These are phyloP conservation scores for Varanus komodoensis DNA, from an alignment of 2,113 vertebrate genomes.

Conservation along the genomic window DNA sequence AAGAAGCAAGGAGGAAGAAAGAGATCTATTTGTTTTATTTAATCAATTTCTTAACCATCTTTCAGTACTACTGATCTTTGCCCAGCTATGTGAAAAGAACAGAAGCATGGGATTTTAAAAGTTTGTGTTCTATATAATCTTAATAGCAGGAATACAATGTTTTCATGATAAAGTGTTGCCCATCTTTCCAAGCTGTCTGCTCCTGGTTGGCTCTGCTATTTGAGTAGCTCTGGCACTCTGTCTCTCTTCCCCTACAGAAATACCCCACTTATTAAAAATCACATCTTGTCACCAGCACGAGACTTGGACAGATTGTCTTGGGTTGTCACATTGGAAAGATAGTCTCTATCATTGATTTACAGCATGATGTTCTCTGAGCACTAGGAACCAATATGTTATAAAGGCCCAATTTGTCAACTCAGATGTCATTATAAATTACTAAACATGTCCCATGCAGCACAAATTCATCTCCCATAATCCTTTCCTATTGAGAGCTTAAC, in stretches of 20 bases:
- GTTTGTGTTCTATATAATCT: constrained; percentile 9
- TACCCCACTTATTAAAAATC: constrained; percentile 29
- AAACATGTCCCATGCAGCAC: constrained; percentile 12
- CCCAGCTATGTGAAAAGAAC: neutral
- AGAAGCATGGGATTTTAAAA: fast-evolving
- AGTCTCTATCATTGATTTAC: constrained; percentile 32
- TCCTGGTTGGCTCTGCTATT: neutral
- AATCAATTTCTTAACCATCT: neutral
- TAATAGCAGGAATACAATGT: constrained; percentile 39
- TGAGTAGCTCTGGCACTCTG: constrained; percentile 18
- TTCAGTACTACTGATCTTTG: neutral
- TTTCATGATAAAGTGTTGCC: constrained; percentile 53
- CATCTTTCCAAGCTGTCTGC: neutral
- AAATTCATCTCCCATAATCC: constrained; percentile 38
- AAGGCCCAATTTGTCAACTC: constrained; percentile 3
- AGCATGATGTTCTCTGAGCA: neutral
- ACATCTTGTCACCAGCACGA: constrained; percentile 32
- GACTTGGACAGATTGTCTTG: neutral
- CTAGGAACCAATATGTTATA: constrained; percentile 14
- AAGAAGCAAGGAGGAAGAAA: too few species aligned
- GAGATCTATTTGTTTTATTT: neutral
- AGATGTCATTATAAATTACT: constrained; percentile 30
- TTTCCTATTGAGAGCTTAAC: constrained; percentile 13
- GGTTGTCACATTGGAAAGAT: neutral
- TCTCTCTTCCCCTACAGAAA: constrained; percentile 29